These are phyloP conservation scores for Drosophila subsilvestris DNA, from an alignment of 2,888 invertebrate species.

Conservation along the genomic window DNA sequence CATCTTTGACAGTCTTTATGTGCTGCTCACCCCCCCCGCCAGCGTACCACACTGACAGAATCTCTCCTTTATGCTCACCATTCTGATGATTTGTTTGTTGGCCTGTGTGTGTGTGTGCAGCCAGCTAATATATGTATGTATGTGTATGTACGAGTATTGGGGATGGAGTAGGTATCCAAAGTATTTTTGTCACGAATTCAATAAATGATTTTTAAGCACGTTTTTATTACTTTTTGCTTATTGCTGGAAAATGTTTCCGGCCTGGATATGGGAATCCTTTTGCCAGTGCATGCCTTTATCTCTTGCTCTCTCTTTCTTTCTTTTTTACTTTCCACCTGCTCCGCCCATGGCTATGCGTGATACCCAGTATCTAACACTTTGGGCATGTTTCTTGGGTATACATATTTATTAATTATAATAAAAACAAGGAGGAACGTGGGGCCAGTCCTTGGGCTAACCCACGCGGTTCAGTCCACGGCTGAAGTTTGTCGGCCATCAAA, in stretches of 20 bases:
- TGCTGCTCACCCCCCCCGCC: too few relatives aligned
- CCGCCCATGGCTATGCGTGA: background rate
- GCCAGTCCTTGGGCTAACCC: too few relatives aligned
- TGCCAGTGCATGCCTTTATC: background rate
- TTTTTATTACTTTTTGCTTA: constrained; percentile 74
- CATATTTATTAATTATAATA: too few relatives aligned
- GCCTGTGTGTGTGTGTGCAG: background rate
- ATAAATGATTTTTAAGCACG: constrained; percentile 77
- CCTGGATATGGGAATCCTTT: constrained; percentile 11
- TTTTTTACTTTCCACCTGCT: background rate
- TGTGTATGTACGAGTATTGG: background rate
- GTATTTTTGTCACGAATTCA: constrained; percentile 79
- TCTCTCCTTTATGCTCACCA: constrained; percentile 21
- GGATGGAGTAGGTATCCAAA: constrained; percentile 6
- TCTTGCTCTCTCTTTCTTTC: background rate
- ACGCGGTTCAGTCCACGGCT: too few relatives aligned
- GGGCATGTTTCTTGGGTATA: too few relatives aligned
- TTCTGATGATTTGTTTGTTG: constrained; percentile 34
- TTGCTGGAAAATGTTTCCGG: constrained; percentile 44
- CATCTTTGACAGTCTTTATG: constrained; percentile 56
- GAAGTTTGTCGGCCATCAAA: too few relatives aligned
- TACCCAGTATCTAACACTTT: too few relatives aligned
- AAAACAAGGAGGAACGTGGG: too few relatives aligned
- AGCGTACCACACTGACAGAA: background rate
- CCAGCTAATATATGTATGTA: background rate